These are phyloP conservation scores for Luperina testacea DNA, from an alignment of 2,888 invertebrate species.

Conservation along the genomic window DNA sequence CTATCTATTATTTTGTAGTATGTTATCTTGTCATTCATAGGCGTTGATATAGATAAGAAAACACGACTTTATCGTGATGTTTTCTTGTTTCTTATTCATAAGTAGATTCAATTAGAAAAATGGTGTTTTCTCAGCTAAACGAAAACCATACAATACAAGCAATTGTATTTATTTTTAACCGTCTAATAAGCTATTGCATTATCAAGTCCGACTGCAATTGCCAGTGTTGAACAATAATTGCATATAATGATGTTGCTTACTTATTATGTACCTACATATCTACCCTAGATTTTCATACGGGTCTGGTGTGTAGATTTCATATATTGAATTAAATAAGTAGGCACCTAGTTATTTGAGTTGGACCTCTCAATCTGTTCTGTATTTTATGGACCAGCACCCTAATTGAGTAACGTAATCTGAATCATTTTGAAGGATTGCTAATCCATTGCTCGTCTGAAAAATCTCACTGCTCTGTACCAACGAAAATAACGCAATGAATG, in stretches of 20 bases:
- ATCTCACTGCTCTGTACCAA: no score
- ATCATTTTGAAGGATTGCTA: no score
- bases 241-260: neutral
- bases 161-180: neutral
- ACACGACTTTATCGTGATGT: slow-evolving; percentile 13
- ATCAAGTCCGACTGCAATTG: neutral
- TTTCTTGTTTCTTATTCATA: slow-evolving; percentile 9
- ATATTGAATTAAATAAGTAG: neutral
- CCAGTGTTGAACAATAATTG: neutral
- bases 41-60: slow-evolving; percentile 30
- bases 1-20: slow-evolving; percentile 37
- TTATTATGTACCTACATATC: no score
- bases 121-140: neutral
- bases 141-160: neutral
- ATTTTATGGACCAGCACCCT: neutral
- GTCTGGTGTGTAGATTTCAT: neutral
- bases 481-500: no score
- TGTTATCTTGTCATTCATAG: slow-evolving; percentile 56
- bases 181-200: neutral
- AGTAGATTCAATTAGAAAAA: neutral
- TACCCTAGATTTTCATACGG: neutral
- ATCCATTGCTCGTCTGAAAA: no score
- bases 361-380: neutral
- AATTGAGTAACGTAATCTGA: no score
- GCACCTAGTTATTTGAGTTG: neutral